Conservation (phyloP, 1,140 invertebrate genomes). For the Drosophila ercepeae region DNA sequence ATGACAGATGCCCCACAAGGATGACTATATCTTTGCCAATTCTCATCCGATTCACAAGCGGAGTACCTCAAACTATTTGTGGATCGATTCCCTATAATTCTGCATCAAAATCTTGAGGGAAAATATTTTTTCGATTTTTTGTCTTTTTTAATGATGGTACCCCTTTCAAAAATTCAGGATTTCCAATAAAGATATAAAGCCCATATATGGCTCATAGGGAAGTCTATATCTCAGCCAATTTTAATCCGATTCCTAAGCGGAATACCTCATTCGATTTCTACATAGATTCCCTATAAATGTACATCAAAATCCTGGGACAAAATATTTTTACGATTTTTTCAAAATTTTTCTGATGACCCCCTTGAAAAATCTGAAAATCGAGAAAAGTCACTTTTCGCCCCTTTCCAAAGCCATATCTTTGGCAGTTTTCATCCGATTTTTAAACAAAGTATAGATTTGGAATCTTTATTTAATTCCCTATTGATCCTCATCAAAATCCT, state of each 20-base stretch:
- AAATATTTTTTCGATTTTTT: too few relatives aligned
- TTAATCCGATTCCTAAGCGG: not conserved
- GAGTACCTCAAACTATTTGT: too few relatives aligned
- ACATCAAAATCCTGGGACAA: not conserved
- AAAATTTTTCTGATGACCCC: not conserved
- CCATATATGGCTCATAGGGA: not conserved
- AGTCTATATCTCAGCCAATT: not conserved
- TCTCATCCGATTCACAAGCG: not conserved
- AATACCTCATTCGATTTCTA: not conserved
- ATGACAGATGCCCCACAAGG: not conserved
- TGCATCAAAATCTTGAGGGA: too few relatives aligned
- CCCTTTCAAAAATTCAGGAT: not conserved
- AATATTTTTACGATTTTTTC: not conserved
- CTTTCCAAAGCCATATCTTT: too few relatives aligned
- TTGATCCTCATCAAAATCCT: too few relatives aligned
- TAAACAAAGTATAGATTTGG: too few relatives aligned
- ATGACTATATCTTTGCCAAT: not conserved
- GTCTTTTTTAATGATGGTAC: too few relatives aligned
- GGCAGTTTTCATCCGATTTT: too few relatives aligned
- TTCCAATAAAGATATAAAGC: not conserved
- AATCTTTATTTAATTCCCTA: too few relatives aligned
- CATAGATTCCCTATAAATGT: not conserved
- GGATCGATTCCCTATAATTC: too few relatives aligned
- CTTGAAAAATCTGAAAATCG: too few relatives aligned
- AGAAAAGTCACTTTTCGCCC: too few relatives aligned